Percentiles rank a stretch among this genome's conserved stretches.
Conservation (phyloP, 1,140 invertebrate genomes). For the Lepidotrigona ventralis region DNA sequence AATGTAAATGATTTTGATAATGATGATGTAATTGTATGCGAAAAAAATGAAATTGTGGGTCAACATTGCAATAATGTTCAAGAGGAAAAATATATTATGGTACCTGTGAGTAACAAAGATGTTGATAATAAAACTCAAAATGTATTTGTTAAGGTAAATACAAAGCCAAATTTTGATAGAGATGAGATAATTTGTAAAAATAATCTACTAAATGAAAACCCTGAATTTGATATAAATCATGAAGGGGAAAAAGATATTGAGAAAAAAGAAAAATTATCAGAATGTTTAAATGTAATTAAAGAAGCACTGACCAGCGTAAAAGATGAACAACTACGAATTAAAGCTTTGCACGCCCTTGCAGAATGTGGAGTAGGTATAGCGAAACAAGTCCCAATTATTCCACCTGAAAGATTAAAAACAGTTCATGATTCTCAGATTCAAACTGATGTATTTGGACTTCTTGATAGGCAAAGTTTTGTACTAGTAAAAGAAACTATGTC, state of each 20-base stretch:
- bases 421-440: constrained; percentile 58
- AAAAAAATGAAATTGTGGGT: constrained; percentile 7
- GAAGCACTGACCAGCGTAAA: constrained; percentile 59
- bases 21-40: constrained; percentile 31
- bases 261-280: background rate
- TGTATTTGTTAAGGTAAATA: background rate
- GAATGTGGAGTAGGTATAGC: constrained; percentile 61
- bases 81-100: background rate
- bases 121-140: background rate
- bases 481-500: constrained; percentile 38
- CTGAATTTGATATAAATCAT: background rate
- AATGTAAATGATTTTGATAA: background rate
- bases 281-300: constrained; percentile 55
- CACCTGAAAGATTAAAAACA: constrained; percentile 28
- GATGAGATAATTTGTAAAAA: background rate
- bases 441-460: constrained; percentile 60
- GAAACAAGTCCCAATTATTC: constrained; percentile 47
- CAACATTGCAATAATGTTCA: constrained; percentile 7
- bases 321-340: constrained; percentile 54
- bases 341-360: constrained; percentile 58
- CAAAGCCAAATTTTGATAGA: background rate
- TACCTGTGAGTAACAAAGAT: background rate
- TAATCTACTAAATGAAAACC: background rate
- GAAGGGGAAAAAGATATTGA: background rate
- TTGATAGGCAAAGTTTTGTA: constrained; percentile 56